Evolutionary conservation across 2,113 vertebrate genomes (phyloP).

Genomic region (rat (Rattus norvegicus)): GRCr8 NC_086026.1:34519501-34520000

Average conservation of each 20-base stretch:
- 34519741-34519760: not conserved
- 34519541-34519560: not conserved
- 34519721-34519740: not conserved
- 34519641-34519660: not conserved
- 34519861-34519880: not conserved
- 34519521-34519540: too few relatives aligned
- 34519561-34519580: not conserved
- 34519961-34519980: not conserved
- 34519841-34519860: not conserved
- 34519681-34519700: constrained; percentile 28
- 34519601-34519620: constrained; percentile 37
- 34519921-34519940: not conserved
- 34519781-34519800: not conserved
- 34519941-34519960: not conserved
- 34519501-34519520: not conserved
- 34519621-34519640: not conserved
- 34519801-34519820: not conserved
- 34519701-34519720: not conserved
- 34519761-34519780: not conserved
- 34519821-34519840: not conserved
- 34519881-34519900: not conserved
- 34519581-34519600: not conserved
- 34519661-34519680: not conserved
- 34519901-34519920: not conserved
- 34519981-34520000: not conserved